Evolutionary conservation across 2,888 invertebrate genomes (phyloP).

Genomic region (Sesamia inferens): DNA sequence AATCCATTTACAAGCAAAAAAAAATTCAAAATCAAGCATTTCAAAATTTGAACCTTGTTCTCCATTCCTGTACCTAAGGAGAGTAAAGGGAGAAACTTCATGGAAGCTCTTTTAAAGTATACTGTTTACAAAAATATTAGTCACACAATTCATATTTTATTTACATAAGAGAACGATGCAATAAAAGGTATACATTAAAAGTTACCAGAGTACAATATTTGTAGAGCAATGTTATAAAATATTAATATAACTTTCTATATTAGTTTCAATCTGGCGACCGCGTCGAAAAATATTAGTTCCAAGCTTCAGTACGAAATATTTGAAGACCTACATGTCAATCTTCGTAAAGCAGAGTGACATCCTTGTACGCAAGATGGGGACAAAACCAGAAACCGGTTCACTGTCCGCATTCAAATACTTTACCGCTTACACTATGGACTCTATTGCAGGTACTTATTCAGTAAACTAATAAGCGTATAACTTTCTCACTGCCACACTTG

Average conservation of each 20-base stretch:
- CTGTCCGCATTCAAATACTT: constrained; percentile 56
- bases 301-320: constrained; percentile 66
- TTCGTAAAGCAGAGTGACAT: constrained; percentile 65
- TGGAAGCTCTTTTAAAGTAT: too few relatives aligned
- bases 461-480: too few relatives aligned
- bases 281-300: constrained; percentile 73
- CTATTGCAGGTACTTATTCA: constrained; percentile 55
- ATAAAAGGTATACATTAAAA: too few relatives aligned
- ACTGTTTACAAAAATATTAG: too few relatives aligned
- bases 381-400: constrained; percentile 33
- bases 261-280: constrained; percentile 73
- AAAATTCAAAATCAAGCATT: too few relatives aligned
- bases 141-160: too few relatives aligned
- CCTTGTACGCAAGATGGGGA: constrained; percentile 49
- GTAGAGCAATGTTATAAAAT: background rate
- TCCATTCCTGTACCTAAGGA: too few relatives aligned
- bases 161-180: too few relatives aligned
- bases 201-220: background rate
- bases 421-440: constrained; percentile 64
- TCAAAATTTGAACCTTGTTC: too few relatives aligned
- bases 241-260: background rate
- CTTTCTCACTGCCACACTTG: too few relatives aligned
- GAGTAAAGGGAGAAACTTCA: too few relatives aligned
- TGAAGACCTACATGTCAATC: constrained; percentile 66
- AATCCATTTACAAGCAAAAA: too few relatives aligned